Percentiles rank a stretch among this genome's conserved stretches.
Conservation (phyloP, 2,888 invertebrate species). For the Aplocera efformata region DNA sequence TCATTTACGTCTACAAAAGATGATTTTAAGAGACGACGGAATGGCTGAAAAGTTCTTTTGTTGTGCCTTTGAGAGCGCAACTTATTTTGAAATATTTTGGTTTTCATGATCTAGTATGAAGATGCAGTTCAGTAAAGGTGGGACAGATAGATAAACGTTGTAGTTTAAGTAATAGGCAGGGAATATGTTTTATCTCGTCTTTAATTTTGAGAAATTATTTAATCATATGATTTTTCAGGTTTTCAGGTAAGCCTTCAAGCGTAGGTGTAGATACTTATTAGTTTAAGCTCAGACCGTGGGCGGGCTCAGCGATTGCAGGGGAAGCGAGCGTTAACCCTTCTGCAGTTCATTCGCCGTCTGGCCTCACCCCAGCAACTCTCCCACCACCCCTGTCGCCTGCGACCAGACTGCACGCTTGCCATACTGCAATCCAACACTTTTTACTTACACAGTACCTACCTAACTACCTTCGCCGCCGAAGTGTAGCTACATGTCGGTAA, state of each 20-base stretch:
- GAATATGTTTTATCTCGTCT: too few species aligned
- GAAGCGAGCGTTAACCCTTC: constrained; percentile 79
- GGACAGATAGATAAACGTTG: too few species aligned
- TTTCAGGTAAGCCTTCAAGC: constrained; percentile 9
- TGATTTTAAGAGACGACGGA: too few species aligned
- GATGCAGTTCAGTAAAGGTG: too few species aligned
- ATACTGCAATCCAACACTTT: constrained; percentile 63
- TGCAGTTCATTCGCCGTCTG: constrained; percentile 83
- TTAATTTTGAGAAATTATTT: too few species aligned
- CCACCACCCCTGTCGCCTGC: constrained; percentile 53
- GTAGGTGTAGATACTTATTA: constrained; percentile 33
- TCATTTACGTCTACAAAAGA: too few species aligned
- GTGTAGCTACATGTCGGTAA: not conserved
- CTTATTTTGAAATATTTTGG: too few species aligned
- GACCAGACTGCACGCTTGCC: constrained; percentile 62
- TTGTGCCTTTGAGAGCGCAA: too few species aligned
- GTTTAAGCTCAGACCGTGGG: constrained; percentile 51
- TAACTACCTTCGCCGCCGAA: constrained; percentile 27
- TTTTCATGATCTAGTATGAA: too few species aligned
- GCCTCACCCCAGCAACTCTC: constrained; percentile 74
- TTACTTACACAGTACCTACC: constrained; percentile 32
- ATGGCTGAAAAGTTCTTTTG: too few species aligned
- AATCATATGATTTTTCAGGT: too few species aligned
- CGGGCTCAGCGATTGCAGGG: constrained; percentile 74
- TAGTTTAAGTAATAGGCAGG: too few species aligned